Conservation (phyloP, 2,888 invertebrate genomes). For the Sinelater perroti region DNA sequence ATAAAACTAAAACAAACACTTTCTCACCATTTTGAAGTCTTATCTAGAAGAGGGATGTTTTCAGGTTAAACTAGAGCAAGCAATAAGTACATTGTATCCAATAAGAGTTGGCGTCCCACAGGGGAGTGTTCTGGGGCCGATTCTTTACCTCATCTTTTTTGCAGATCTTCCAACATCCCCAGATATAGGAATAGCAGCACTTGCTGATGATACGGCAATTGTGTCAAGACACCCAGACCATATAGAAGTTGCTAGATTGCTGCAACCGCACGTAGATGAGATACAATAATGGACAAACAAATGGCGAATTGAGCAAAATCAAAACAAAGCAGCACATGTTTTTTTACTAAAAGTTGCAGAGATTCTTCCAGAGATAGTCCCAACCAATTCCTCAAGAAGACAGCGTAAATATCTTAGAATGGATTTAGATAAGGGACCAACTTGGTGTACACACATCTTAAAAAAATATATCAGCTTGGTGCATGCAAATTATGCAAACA, state of each 20-base stretch:
- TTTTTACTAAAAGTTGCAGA: slow-evolving; percentile 16
- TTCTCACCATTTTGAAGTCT: too few relatives aligned
- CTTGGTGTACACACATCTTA: background rate
- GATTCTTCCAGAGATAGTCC: background rate
- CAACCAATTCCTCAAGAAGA: background rate
- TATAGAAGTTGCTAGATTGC: background rate
- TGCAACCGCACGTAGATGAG: background rate
- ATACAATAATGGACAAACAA: background rate
- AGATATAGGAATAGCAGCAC: slow-evolving; percentile 24
- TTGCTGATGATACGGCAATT: background rate
- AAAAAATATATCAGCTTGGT: slow-evolving; percentile 1
- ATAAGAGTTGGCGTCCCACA: slow-evolving; percentile 33
- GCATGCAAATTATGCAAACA: background rate
- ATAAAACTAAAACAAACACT: too few relatives aligned
- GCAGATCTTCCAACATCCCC: slow-evolving; percentile 35
- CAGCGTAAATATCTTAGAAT: slow-evolving; percentile 29
- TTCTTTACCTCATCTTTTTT: slow-evolving; percentile 24
- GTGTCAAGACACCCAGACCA: background rate
- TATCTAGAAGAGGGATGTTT: background rate
- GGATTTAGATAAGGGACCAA: background rate
- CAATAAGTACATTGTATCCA: slow-evolving; percentile 22
- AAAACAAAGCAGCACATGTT: background rate
- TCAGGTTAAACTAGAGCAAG: background rate
- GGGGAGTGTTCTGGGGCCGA: slow-evolving; percentile 40
- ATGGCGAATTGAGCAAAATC: slow-evolving; percentile 1